Evolutionary conservation across 2,888 invertebrate species (phyloP), one percentile per base, ranked within the genome.

Genomic region (Orthosia gothica): DNA sequence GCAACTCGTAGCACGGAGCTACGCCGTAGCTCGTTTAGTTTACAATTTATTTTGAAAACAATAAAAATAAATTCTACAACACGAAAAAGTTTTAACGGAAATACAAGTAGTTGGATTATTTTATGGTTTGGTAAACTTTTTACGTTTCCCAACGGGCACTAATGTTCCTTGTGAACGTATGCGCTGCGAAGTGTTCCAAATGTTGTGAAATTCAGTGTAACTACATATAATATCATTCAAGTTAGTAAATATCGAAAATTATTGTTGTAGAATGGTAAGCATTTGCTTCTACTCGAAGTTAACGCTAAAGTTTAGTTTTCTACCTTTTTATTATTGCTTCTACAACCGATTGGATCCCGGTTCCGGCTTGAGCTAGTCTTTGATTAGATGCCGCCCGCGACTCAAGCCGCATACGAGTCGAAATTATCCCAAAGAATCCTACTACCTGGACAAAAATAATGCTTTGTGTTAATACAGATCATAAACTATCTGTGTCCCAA

Each of bases 111-210:
- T 69, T 50, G 65, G 65, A 79, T 79, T 79, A 79, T 83, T 79
- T 82, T 62, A 67, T 57, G 83, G 70, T 82, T 74, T 71, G 72
- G 71, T 82, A 66, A 73, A 73, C 80, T 79, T 76, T 73, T 76
- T 66, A 74, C 69, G 61, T 76, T 65, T 79, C 58, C 70, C 79
- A 26, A n/a, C 55, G 49, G 68, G 26, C 49, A 75, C 65, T 65
- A 73, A 72, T 70, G 55, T 45, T 61, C 73, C 55, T 18, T 52
- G 74, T 55, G 74, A 67, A 73, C 50, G 47, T 72, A 64, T 73
- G 50, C 55, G 68, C 74, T 71, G 13, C 16, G 64, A 59, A 74
- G 61, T 66, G 70, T 72, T 69, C 64, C 23, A 52, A 82, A 79
- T 64, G 26, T 71, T 68, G 62, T 63, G 26, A 63, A 82, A 69